phyloP scores from a whole-genome alignment of 1,140 invertebrate genomes.

The Drosophila quadrilineata region DNA sequence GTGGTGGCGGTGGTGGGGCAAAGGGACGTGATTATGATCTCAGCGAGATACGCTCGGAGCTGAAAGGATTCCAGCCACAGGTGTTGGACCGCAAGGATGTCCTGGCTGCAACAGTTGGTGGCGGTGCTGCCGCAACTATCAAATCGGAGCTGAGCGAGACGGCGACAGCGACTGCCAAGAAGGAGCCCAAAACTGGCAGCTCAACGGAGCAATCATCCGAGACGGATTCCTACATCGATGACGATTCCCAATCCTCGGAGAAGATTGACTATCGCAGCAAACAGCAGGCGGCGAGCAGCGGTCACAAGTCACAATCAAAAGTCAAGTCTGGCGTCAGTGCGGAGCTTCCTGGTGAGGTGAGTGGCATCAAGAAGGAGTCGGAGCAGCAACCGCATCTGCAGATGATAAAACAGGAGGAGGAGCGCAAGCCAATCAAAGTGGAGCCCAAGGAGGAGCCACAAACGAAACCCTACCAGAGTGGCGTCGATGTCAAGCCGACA shows the following conservation, averaged over 20 bases:
- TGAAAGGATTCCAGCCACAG: conserved; percentile 86
- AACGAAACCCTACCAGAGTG: conserved; percentile 36
- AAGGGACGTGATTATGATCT: conserved; percentile 90
- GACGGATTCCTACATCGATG: conserved; percentile 72
- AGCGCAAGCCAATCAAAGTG: conserved; percentile 32
- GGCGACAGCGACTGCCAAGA: conserved; percentile 42
- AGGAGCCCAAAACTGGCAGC: conserved; percentile 62
- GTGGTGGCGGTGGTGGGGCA: conserved; percentile 46
- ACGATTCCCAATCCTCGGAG: conserved; percentile 79
- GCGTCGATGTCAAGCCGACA: conserved; percentile 36
- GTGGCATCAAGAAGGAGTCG: conserved; percentile 39
- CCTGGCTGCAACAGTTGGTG: no score
- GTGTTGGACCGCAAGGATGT: conserved; percentile 46
- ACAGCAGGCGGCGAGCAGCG: not conserved
- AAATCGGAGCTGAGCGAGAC: conserved; percentile 35
- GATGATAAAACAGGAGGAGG: conserved; percentile 20
- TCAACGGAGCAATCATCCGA: conserved; percentile 73
- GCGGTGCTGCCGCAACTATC: not conserved
- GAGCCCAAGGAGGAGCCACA: conserved; percentile 48
- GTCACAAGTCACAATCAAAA: not conserved
- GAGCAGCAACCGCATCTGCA: conserved; percentile 26
- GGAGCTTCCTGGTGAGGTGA: not conserved
- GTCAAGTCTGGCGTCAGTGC: not conserved
- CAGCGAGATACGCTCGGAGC: conserved; percentile 90
- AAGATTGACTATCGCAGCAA: conserved; percentile 54